Evolutionary conservation across 2,113 vertebrate genomes (phyloP).

Genomic region (Eretmochelys imbricata): DNA sequence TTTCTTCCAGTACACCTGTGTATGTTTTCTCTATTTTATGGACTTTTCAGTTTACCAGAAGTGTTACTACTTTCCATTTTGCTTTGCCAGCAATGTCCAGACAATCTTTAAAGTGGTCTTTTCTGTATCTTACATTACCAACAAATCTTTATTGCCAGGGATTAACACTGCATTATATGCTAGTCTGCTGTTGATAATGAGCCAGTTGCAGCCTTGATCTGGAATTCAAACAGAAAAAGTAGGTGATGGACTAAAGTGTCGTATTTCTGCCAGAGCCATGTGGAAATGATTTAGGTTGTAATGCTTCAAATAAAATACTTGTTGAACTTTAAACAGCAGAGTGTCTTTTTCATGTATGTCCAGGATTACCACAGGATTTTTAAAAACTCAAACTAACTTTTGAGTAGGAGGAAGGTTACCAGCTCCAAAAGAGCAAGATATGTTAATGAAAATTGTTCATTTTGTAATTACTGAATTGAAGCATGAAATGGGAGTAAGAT

Average conservation of each 20-base stretch:
- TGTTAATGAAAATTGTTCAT: not conserved
- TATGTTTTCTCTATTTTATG: not conserved
- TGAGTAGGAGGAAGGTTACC: not conserved
- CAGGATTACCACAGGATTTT: not conserved
- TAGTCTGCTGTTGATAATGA: not conserved
- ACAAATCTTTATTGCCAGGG: not conserved
- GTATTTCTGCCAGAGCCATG: not conserved
- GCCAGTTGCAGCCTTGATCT: not conserved
- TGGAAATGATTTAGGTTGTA: not conserved
- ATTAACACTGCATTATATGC: not conserved
- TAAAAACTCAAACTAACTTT: not conserved
- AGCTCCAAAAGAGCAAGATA: not conserved
- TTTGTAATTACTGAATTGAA: not conserved
- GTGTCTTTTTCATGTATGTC: not conserved
- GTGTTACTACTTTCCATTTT: not conserved
- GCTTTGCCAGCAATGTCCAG: not conserved
- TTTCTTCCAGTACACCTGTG: not conserved
- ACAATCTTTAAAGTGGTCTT: not conserved
- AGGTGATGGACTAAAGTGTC: not conserved
- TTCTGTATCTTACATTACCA: not conserved
- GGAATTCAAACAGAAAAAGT: not conserved
- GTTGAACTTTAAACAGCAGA: not conserved
- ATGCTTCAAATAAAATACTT: not conserved
- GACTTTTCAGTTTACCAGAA: not conserved
- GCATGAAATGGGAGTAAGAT: not conserved